Base-by-base conservation (phyloP, 1,140 invertebrate genomes). In the Teleopsis dalmanni region DNA sequence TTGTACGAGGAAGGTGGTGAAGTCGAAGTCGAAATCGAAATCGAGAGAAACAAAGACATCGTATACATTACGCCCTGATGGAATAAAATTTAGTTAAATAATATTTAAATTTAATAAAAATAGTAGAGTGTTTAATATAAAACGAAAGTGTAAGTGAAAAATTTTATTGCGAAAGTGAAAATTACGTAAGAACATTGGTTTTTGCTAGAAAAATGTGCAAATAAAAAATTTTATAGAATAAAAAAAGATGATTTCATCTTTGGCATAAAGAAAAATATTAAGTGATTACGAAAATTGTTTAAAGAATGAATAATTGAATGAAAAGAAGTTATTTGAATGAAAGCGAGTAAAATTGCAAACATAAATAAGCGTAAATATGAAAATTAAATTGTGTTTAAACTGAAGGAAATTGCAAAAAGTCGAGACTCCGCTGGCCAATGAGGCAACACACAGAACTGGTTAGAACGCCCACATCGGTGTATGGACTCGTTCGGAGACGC, bases 81-180 rank as follows among this genome's bases (percentile, higher is more conserved):
- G 51, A 42, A 45, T 37, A 29, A 52, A 43, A 48, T 38, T 36
- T 16, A 40, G n/a, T 38, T 18, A 52, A 52, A 29, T 38, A 27
- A 34, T 25, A 19, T 45, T 38, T 27, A 50, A 52, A 14, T 26
- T n/a, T 11, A 16, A n/a, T 25, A 13, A 44, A 48, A 21, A 43
- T 48, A 38, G 14, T 38, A 26, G 38, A 48, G 36, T 43, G 9
- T 40, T 10, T 19, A 43, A n/a, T 38, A 21, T 44, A 42, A 16
- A 31, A 33, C 47, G 37, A 42, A 47, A 47, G 47, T 52, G 51
- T 48, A 52, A 52, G 51, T 52, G 41, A n/a, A 43, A 52, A 52
- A 45, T 44, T 13, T 23, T 26, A 14, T 25, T 25, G 11, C 22
- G 14, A 26, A 14, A n/a, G 19, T 27, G 27, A 6, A 38, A 52